Percentiles rank a stretch among this genome's conserved stretches.
Evolutionary conservation across 2,797 vertebrate genomes (phyloP).

Genomic region (Trichosurus vulpecula): DNA sequence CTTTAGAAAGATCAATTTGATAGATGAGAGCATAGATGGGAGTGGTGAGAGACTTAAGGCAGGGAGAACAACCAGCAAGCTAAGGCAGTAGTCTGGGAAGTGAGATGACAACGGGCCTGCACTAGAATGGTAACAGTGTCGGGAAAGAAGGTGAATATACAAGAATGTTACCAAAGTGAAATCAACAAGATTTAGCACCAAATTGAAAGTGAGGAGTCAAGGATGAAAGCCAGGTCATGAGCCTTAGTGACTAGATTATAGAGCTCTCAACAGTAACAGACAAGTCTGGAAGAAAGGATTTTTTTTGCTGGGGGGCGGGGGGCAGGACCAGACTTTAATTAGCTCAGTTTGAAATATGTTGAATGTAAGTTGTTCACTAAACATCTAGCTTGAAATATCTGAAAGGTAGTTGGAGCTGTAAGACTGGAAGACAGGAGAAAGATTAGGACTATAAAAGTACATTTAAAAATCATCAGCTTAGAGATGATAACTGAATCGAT

Average conservation of each 20-base stretch:
- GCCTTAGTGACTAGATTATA: neutral
- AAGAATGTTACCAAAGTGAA: neutral
- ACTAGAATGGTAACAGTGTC: neutral
- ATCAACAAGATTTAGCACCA: neutral
- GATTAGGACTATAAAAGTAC: neutral
- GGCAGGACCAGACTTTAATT: neutral
- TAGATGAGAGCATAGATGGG: neutral
- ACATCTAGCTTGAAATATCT: no score
- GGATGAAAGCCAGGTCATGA: neutral
- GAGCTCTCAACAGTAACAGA: neutral
- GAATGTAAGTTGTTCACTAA: neutral
- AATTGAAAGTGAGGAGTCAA: neutral
- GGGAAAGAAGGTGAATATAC: neutral
- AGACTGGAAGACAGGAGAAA: neutral
- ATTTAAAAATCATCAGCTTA: neutral
- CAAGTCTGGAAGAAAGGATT: neutral
- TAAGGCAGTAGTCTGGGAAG: neutral
- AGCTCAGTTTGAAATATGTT: neutral
- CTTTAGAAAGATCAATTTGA: no score
- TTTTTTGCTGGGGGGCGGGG: neutral
- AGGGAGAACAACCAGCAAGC: no score
- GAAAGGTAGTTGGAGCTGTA: neutral
- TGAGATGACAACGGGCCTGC: neutral
- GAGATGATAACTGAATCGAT: neutral
- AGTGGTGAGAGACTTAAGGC: no score